Evolutionary conservation across 2,113 vertebrate genomes (phyloP).

Genomic region (Corythaixoides concolor): DNA sequence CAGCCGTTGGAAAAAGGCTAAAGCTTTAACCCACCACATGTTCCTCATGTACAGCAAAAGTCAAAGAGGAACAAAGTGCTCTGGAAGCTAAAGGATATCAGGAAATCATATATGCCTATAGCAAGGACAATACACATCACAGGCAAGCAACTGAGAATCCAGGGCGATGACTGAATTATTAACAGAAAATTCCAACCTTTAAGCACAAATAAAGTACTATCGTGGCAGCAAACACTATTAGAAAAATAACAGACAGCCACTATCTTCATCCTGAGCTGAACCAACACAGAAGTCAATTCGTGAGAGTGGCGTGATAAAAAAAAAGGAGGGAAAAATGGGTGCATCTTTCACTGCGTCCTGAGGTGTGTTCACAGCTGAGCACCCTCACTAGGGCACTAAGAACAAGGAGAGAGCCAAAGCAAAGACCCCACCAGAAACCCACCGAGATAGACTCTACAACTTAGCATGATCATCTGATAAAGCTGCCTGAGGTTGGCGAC

Average conservation of each 20-base stretch:
- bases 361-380: background rate
- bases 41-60: background rate
- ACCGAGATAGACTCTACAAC: background rate
- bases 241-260: constrained; percentile 15
- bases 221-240: background rate
- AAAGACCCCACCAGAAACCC: background rate
- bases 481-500: background rate
- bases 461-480: background rate
- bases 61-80: background rate
- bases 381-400: background rate
- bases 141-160: background rate
- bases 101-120: background rate
- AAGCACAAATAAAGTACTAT: background rate
- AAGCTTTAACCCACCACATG: background rate
- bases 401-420: background rate
- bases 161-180: background rate
- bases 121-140: background rate
- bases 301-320: background rate
- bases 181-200: constrained; percentile 27
- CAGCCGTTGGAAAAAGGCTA: background rate
- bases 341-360: background rate
- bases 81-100: background rate
- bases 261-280: background rate
- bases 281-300: background rate
- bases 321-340: background rate